Base-by-base conservation (phyloP, 2,888 invertebrate species). In the Lysandra bellargus region DNA sequence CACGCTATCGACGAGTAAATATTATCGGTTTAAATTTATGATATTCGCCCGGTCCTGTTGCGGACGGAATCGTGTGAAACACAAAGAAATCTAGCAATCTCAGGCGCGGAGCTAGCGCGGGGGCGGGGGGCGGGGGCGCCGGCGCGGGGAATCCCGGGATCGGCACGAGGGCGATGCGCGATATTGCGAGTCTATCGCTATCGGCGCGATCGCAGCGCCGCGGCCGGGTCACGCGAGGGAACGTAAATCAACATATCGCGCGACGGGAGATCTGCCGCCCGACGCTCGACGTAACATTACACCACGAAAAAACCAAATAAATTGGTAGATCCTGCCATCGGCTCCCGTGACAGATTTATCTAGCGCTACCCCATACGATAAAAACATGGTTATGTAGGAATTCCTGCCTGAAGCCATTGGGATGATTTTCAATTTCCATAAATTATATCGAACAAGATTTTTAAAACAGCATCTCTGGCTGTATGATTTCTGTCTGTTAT, bases 241-340 rank as follows among this genome's bases (percentile, higher is more conserved):
- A 93, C 94, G 94, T 94, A 94, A 94, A 94, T 94, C 94, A 94
- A 94, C 94, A 93, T 94, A 94, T 94, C 94, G 93, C 93, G 86
- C 94, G 91, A 91, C 93, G 92, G 93, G 94, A 92, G 92, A 94
- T 94, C 94, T 92, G 91, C 89, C 89, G 69, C 69, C 69, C 69
- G 69, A 69, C 90, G 93, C 69, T 37, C 69, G 64, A 64, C 90
- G 93, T 91, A 93, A 93, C 91, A 91, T 90, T 90, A 93, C 89
- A 94, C 93, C 85, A 88, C 86, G 87, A 88, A 89, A 91, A 92
- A 92, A 89, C 89, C 88, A 74, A 89, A 93, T 91, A 92, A 91
- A 92, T 92, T 91, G 91, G 89, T 90, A 86, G 88, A 87, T 87
- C 87, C 88, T 88, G 87, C 90, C 89, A 86, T 89, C 88, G 86